Evolutionary conservation across 2,797 vertebrate genomes (phyloP).

Genomic region (Melanotaenia pygmaea): DNA sequence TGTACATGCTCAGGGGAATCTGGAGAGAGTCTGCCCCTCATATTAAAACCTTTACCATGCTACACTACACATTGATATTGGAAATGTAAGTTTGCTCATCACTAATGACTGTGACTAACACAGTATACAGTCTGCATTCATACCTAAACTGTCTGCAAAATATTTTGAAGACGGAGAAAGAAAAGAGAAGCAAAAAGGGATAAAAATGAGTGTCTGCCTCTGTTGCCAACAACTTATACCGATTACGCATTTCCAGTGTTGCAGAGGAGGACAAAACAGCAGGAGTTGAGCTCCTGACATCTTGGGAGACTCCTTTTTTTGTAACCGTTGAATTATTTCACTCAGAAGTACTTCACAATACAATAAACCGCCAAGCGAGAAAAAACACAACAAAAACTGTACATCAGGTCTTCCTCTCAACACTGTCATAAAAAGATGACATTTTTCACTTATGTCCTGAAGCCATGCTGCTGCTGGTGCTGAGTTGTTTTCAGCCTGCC

Average conservation of each 20-base stretch:
- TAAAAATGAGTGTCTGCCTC: constrained; percentile 26
- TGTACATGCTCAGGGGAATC: constrained; percentile 74
- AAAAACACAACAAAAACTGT: constrained; percentile 40
- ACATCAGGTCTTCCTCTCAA: constrained; percentile 42
- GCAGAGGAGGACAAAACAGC: constrained; percentile 49
- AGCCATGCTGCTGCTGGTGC: constrained; percentile 68
- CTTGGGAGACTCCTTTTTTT: constrained; percentile 22
- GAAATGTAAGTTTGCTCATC: constrained; percentile 67
- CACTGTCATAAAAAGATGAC: constrained; percentile 73
- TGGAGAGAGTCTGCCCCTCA: constrained; percentile 64
- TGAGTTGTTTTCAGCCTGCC: constrained; percentile 81
- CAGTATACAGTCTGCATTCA: constrained; percentile 56
- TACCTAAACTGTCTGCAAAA: constrained; percentile 58
- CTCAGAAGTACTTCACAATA: constrained; percentile 36
- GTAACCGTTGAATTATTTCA: constrained; percentile 46
- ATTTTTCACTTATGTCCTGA: constrained; percentile 74
- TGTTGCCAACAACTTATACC: constrained; percentile 52
- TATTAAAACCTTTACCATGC: constrained; percentile 73
- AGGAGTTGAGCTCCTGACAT: constrained; percentile 54
- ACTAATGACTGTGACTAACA: constrained; percentile 70
- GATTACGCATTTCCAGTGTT: constrained; percentile 55
- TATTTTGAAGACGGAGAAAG: constrained; percentile 38
- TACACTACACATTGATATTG: constrained; percentile 63
- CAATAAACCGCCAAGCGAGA: constrained; percentile 26
- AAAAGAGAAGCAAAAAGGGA: constrained; percentile 30